Evolutionary conservation across 2,888 invertebrate genomes (phyloP).

Genomic region (Drymonia ruficornis): DNA sequence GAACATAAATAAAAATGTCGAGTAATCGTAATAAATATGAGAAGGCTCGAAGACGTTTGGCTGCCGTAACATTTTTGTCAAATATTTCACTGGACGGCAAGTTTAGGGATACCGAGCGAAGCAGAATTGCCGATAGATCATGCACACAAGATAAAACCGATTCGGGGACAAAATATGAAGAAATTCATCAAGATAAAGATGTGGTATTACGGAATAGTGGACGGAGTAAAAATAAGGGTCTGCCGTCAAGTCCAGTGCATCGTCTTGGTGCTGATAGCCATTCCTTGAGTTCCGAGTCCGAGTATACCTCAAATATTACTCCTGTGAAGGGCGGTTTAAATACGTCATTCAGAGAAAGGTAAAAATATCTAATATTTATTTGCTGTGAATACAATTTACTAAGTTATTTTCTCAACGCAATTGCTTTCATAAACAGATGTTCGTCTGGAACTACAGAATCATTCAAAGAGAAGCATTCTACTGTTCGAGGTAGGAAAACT

Average conservation of each 20-base stretch:
- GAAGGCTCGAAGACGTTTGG: conserved; percentile 93
- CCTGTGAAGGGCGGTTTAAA: conserved; percentile 82
- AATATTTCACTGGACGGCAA: conserved; percentile 98
- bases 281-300: conserved; percentile 90
- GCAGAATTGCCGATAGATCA: conserved; percentile 54
- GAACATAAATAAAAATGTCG: conserved; percentile 48
- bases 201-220: conserved; percentile 49
- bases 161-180: conserved; percentile 44
- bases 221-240: conserved; percentile 63
- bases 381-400: neutral
- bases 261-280: conserved; percentile 74
- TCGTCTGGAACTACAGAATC: conserved; percentile 68
- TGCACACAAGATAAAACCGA: conserved; percentile 57
- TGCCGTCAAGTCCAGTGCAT: conserved; percentile 68
- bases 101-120: conserved; percentile 87
- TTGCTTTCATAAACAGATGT: conserved; percentile 56
- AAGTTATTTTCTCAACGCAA: conserved; percentile 9
- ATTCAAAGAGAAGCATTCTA: conserved; percentile 69
- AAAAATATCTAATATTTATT: conserved; percentile 26
- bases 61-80: conserved; percentile 96
- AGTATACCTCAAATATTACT: conserved; percentile 87
- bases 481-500: conserved; percentile 62
- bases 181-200: conserved; percentile 58
- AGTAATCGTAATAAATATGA: conserved; percentile 78
- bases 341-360: conserved; percentile 86